Base-by-base conservation (phyloP, 1,140 invertebrate genomes). In the Ooceraea biroi region DNA sequence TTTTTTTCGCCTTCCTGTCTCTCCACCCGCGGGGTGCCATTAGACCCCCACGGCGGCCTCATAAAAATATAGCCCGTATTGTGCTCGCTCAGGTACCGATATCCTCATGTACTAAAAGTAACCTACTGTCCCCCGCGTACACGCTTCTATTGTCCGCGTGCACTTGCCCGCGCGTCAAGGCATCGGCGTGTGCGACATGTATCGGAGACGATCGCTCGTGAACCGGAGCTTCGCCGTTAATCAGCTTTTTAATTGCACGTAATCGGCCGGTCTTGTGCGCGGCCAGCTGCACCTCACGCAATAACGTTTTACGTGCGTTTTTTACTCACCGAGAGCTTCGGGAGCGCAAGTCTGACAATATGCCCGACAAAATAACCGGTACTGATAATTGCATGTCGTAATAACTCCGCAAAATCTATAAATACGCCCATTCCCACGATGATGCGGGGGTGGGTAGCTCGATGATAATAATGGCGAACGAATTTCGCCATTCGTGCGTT, bases 51-150 rank as follows among this genome's bases (percentile, higher is more conserved):
- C 85, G 74, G 87, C 83, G 89, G 86, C 72, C 76, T 86, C 91
- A 92, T 91, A 91, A 92, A 94, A 94, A 94, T 93, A 94, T 92
- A 92, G 88, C 86, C 82, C 66, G 86, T 89, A 89, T 90, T 90
- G 85, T 89, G 66, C 84, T 86, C 86, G 80, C 74, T 88, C 88
- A 88, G 86, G 86, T 89, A 89, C 84, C 80, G 86, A 89, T 84
- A 87, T 82, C 80, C 87, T 72, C 66, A 55, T 71, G 68, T 73
- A 76, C 84, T 85, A 86, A 89, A 88, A 88, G 74, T 89, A 74
- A 82, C 74, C 74, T 72, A 69, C 84, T 88, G 60, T 88, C 82
- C 74, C 71, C 65, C 57, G 12, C 44, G 12, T 50, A 5, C 12
- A 11, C 36, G 36, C 36, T 36, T 7, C 36, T 52, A 3, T 44